Base-by-base conservation (phyloP, 2,797 vertebrate genomes). In the Buphagus erythrorhynchus region DNA sequence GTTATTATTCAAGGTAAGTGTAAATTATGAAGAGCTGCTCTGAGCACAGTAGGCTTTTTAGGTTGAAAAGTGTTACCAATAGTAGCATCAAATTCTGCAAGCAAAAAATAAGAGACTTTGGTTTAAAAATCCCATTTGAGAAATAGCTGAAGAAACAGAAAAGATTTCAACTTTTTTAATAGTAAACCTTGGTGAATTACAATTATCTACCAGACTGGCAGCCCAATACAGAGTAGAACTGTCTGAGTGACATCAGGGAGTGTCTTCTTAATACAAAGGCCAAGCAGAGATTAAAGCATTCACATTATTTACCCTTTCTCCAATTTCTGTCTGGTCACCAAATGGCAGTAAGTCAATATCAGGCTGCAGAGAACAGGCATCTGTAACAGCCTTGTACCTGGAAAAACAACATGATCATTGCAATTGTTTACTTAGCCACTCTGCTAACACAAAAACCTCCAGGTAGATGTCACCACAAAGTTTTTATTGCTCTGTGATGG, bases 241-340 rank as follows among this genome's bases (percentile, higher is more conserved):
- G 26, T 51, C 35, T 40, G 42, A 62, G 11, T 65, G 75, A 65
- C 38, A 61, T 43, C 36, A 68, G 49, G 68, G 13, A 52, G 11
- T 2, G 3, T 38, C 25, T 62, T 91, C 62, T 73, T 68, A 58
- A 63, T 28, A 81, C 10, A 43, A 17, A 90, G 14, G 13, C 12
- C 57, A 91, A 88, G 69, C 18, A 89, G 65, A 59, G 28, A 58
- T 36, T 61, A 74, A 82, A 42, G 10, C 26, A 58, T 65, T 72
- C 13, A 25, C 31, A 7, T 48, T 82, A 78, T 94, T 95, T 95
- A 99, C 99, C 98, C 99, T 97, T 96, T 99, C 99, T 98, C 99
- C 99, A n/a, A 99, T 99, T 98, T 99, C 99, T 19, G 99, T 99
- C 95, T 99, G 99, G 97, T 99, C 99, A 93, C 99, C 99, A 81